A percentile compares a stretch with the other conserved stretches of the same genome.
Conservation (phyloP, 2,888 invertebrate species). For the Blastobasis adustella region DNA sequence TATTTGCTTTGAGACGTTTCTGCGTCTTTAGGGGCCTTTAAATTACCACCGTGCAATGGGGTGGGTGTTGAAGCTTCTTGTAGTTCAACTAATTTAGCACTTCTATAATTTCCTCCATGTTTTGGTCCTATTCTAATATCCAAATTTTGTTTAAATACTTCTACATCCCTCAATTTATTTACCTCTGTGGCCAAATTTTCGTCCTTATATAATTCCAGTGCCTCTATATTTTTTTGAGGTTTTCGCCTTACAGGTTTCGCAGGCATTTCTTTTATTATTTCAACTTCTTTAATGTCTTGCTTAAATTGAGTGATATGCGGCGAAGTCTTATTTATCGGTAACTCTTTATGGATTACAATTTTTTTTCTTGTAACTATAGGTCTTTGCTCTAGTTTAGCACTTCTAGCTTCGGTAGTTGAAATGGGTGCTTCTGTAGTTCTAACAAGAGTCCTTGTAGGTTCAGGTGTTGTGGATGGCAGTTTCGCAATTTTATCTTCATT, state of each 20-base stretch:
- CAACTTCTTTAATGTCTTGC: conserved; percentile 60
- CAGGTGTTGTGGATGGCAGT: conserved; percentile 35
- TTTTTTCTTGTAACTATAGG: conserved; percentile 50
- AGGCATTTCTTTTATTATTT: conserved; percentile 57
- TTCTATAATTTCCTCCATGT: conserved; percentile 66
- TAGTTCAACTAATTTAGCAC: conserved; percentile 23
- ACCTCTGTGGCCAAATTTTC: conserved; percentile 57
- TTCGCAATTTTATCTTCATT: conserved; percentile 15
- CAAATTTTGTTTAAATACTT: conserved; percentile 53
- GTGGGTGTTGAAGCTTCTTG: conserved; percentile 16
- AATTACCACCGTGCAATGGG: conserved; percentile 5
- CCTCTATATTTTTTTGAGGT: conserved; percentile 38
- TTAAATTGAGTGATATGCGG: conserved; percentile 55
- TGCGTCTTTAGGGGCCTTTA: conserved; percentile 24
- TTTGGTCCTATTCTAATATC: conserved; percentile 46
- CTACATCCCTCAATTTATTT: conserved; percentile 57
- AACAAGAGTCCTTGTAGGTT: conserved; percentile 42
- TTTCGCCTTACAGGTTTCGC: conserved; percentile 24
- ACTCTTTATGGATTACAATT: conserved; percentile 59
- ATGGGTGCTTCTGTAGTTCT: conserved; percentile 47
- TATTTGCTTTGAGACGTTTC: conserved; percentile 46
- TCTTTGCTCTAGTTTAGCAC: conserved; percentile 26
- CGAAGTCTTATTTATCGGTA: conserved; percentile 45
- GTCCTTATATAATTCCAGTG: conserved; percentile 54
- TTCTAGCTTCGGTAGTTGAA: conserved; percentile 34